phyloP scores from a whole-genome alignment of 2,797 vertebrate genomes.

The Eupleurogrammus muticus region DNA sequence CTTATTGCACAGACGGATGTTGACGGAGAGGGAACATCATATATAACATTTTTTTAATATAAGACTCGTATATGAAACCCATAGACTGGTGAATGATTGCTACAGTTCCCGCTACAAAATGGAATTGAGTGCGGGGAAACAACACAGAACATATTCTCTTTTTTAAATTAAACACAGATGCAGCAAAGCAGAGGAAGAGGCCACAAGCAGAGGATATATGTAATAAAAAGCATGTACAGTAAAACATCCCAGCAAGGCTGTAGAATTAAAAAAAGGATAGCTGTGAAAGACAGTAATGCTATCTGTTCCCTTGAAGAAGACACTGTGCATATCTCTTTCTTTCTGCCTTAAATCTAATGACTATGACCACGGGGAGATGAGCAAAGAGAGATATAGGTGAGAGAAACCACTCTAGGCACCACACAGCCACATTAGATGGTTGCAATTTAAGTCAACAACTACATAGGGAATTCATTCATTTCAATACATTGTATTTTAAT shows the following conservation, averaged over 20 bases:
- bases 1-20: constrained; percentile 60
- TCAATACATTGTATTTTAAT: constrained; percentile 39
- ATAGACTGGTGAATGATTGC: constrained; percentile 57
- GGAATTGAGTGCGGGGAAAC: constrained; percentile 31
- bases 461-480: constrained; percentile 51
- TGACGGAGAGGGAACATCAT: constrained; percentile 63
- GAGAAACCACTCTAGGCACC: constrained; percentile 20
- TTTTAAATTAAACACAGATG: constrained; percentile 66
- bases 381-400: constrained; percentile 31
- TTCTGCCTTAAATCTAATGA: constrained; percentile 40
- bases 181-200: constrained; percentile 27
- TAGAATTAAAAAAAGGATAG: constrained; percentile 44
- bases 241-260: constrained; percentile 43
- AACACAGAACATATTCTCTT: constrained; percentile 28
- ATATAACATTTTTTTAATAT: constrained; percentile 69
- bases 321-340: constrained; percentile 37
- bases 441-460: constrained; percentile 50
- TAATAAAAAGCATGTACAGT: constrained; percentile 59
- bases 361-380: constrained; percentile 48
- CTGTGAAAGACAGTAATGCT: constrained; percentile 44
- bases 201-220: constrained; percentile 41
- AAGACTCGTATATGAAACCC: constrained; percentile 68
- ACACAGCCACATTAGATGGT: constrained; percentile 42
- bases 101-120: constrained; percentile 36
- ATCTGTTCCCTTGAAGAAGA: constrained; percentile 38